Percentiles rank a stretch among this genome's conserved stretches.
phyloP scores from a whole-genome alignment of 2,113 vertebrate species.

The Tachuris rubrigastra region DNA sequence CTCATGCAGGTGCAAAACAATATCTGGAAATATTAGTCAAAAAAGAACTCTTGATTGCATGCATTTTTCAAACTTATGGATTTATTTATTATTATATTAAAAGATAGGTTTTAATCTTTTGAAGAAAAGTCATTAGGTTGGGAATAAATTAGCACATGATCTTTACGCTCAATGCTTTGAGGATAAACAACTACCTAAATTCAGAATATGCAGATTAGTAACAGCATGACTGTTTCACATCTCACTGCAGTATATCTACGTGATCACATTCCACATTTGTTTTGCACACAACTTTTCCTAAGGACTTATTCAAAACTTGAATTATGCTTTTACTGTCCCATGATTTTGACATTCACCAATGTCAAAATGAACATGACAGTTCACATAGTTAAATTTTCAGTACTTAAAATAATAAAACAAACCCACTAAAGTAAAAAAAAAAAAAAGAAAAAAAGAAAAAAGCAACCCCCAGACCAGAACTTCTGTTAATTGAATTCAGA shows the following conservation, averaged over 20 bases:
- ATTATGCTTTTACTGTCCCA: not conserved
- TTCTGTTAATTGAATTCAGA: constrained; percentile 37
- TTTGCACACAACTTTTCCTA: not conserved
- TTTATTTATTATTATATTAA: not conserved
- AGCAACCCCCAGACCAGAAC: not conserved
- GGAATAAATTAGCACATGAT: not conserved
- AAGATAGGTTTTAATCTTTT: not conserved
- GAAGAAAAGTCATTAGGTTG: not conserved
- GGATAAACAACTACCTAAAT: not conserved
- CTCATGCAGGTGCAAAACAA: not conserved
- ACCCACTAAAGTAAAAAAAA: not conserved
- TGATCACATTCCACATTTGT: not conserved
- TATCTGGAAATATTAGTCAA: not conserved
- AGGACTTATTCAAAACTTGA: not conserved
- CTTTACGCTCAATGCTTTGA: not conserved
- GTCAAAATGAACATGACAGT: not conserved
- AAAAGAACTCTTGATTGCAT: not conserved
- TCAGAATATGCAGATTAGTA: not conserved
- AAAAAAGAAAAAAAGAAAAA: not conserved
- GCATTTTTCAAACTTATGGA: not conserved
- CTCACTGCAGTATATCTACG: not conserved
- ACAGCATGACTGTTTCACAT: not conserved
- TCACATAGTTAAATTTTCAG: constrained; percentile 13
- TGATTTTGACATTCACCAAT: not conserved
- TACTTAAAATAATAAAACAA: constrained; percentile 43